Evolutionary conservation across 2,888 invertebrate species (phyloP).

Genomic region (Eumacrocentrus americanus): DNA sequence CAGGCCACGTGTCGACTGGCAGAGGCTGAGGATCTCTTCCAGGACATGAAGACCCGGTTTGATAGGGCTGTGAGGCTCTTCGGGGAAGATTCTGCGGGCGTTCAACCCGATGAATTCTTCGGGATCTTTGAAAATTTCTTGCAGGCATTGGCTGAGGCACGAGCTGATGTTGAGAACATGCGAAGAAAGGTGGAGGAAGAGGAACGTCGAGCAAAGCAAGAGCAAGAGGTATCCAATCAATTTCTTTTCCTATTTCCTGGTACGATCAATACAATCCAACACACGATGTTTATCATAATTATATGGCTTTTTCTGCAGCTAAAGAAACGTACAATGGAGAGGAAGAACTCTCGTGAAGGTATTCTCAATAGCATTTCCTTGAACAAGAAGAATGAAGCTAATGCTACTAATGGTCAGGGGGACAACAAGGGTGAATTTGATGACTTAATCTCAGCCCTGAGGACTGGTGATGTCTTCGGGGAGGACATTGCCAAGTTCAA

Average conservation of each 20-base stretch:
- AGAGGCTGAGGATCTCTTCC: slow-evolving; percentile 90
- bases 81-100: slow-evolving; percentile 83
- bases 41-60: slow-evolving; percentile 92
- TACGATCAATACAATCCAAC: too few relatives aligned
- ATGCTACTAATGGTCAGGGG: slow-evolving; percentile 67
- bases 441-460: slow-evolving; percentile 90
- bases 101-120: slow-evolving; percentile 93
- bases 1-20: slow-evolving; percentile 90
- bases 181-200: slow-evolving; percentile 85
- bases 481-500: slow-evolving; percentile 95
- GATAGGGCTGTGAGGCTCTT: slow-evolving; percentile 87
- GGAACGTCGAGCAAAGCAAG: slow-evolving; percentile 84
- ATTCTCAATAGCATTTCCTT: slow-evolving; percentile 77
- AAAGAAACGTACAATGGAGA: slow-evolving; percentile 85
- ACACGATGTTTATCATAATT: too few relatives aligned
- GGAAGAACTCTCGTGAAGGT: slow-evolving; percentile 81
- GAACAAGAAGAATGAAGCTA: slow-evolving; percentile 67
- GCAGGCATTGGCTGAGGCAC: slow-evolving; percentile 80
- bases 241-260: too few relatives aligned
- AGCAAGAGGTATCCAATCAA: slow-evolving; percentile 89
- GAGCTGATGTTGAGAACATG: slow-evolving; percentile 87
- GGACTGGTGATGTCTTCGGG: slow-evolving; percentile 94
- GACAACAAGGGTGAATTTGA: slow-evolving; percentile 89
- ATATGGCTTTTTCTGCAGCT: slow-evolving; percentile 62
- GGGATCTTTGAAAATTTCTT: slow-evolving; percentile 91